phyloP scores from a whole-genome alignment of 2,888 invertebrate species.

The Drosophila kambysellisi region DNA sequence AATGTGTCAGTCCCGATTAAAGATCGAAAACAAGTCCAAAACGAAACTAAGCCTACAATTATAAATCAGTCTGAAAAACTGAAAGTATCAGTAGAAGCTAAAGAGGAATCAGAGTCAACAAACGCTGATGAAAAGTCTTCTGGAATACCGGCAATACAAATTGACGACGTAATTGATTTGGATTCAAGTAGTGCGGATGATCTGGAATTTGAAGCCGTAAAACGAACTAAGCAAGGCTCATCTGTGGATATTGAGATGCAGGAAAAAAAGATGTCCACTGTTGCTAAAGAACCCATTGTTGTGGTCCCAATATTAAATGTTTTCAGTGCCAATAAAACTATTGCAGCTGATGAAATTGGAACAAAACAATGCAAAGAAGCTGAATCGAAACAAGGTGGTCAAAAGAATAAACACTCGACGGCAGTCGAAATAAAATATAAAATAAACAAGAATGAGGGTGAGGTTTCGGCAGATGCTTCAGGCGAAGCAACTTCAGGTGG shows the following conservation, averaged over 20 bases:
- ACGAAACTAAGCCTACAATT: not conserved
- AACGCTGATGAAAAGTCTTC: not conserved
- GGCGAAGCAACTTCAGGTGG: not conserved
- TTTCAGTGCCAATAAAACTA: not conserved
- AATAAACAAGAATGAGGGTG: not conserved
- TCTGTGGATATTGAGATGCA: not conserved
- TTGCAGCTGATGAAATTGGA: not conserved
- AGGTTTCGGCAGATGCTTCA: not conserved
- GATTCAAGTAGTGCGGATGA: constrained; percentile 1
- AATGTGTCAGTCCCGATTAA: not conserved
- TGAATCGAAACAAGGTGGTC: not conserved
- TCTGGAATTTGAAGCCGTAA: not conserved
- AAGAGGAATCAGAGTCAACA: not conserved
- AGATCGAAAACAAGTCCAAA: not conserved
- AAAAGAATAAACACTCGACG: not conserved
- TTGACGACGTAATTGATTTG: constrained; percentile 2
- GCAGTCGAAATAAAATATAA: not conserved
- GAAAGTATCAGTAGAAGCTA: not conserved
- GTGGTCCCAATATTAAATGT: not conserved
- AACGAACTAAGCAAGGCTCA: not conserved
- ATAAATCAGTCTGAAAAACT: not conserved
- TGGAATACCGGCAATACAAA: not conserved
- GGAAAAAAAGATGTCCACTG: not conserved
- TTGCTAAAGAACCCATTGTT: not conserved
- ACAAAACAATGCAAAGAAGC: not conserved